Conservation (phyloP, 2,888 invertebrate species). For the Frankliniella fusca region DNA sequence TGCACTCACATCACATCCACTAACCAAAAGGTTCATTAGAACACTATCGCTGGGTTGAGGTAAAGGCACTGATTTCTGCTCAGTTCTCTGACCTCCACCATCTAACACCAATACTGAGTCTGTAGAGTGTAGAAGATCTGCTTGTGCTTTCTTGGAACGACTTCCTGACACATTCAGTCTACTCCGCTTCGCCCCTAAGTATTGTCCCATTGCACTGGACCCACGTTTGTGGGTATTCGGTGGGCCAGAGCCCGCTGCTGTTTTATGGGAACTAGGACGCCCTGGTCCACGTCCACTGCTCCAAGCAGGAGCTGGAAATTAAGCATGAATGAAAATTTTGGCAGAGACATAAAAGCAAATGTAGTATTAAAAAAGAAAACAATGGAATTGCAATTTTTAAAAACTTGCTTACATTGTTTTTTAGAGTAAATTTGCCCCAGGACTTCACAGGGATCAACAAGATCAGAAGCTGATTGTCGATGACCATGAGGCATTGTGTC, state of each 20-base stretch:
- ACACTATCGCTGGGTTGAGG: conserved; percentile 68
- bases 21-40: conserved; percentile 90
- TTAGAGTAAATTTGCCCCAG: conserved; percentile 36
- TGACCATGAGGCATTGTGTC: conserved; percentile 39
- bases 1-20: conserved; percentile 90
- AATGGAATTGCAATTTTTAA: conserved; percentile 2
- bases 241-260: conserved; percentile 9
- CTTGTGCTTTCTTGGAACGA: neutral
- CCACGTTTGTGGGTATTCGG: neutral
- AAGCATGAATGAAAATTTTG: neutral
- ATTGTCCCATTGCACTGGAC: conserved; percentile 14
- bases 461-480: conserved; percentile 29
- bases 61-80: conserved; percentile 39
- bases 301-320: neutral
- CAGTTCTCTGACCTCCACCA: conserved; percentile 25
- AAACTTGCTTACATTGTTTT: neutral
- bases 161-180: neutral
- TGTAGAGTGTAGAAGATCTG: neutral
- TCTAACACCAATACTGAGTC: conserved; percentile 24
- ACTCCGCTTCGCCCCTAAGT: neutral
- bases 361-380: neutral
- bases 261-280: conserved; percentile 1
- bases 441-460: conserved; percentile 40
- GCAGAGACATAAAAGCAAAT: neutral
- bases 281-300: conserved; percentile 36